phyloP scores from a whole-genome alignment of 2,113 vertebrate genomes.

The Accipiter virgatus region DNA sequence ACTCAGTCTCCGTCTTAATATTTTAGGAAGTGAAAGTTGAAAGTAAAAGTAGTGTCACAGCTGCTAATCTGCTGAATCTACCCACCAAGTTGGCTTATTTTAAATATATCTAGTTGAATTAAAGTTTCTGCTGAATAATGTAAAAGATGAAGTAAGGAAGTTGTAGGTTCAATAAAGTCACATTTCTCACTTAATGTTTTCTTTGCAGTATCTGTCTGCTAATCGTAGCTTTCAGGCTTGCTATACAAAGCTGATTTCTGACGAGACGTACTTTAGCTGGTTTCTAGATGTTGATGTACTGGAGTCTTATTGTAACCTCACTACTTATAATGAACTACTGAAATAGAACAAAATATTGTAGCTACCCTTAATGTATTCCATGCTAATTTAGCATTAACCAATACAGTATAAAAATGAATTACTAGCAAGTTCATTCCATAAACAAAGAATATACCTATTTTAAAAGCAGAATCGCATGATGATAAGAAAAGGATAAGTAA shows the following conservation, averaged over 20 bases:
- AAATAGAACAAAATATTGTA: not conserved
- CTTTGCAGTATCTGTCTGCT: not conserved
- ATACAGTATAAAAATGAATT: not conserved
- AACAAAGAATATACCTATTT: not conserved
- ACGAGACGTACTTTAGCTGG: not conserved
- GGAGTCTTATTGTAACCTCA: not conserved
- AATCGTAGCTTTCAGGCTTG: not conserved
- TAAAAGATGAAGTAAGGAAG: not conserved
- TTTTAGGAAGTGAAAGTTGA: slow-evolving; percentile 3
- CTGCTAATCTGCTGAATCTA: not conserved
- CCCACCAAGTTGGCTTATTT: not conserved
- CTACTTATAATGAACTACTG: not conserved
- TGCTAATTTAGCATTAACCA: not conserved
- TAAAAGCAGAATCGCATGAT: not conserved
- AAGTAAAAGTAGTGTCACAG: not conserved
- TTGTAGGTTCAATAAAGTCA: not conserved
- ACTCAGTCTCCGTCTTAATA: slow-evolving; percentile 26
- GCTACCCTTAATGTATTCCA: not conserved
- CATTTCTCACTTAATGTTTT: not conserved
- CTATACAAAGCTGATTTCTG: not conserved
- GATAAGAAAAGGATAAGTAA: not conserved
- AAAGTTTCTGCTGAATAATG: not conserved
- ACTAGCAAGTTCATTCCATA: not conserved
- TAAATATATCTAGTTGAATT: not conserved
- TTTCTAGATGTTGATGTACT: not conserved